phyloP scores from a whole-genome alignment of 2,113 vertebrate species.

The Callithrix jacchus region DNA sequence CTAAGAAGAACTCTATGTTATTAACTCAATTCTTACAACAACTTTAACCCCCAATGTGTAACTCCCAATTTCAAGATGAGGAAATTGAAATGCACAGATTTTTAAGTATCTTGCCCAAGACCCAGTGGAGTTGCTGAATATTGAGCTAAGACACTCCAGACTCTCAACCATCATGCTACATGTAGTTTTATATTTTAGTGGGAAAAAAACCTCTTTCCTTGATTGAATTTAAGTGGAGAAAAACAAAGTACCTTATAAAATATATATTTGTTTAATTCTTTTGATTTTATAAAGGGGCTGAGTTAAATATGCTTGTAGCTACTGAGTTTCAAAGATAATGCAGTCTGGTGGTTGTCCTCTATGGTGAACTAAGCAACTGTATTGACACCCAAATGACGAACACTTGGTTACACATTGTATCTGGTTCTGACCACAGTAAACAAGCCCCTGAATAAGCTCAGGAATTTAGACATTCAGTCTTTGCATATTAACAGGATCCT shows the following conservation, averaged over 20 bases:
- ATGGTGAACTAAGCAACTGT: not conserved
- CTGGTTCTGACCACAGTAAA: slow-evolving; percentile 22
- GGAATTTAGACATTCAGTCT: not conserved
- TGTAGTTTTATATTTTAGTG: not conserved
- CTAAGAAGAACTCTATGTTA: not conserved
- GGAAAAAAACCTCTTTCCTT: not conserved
- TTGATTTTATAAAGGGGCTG: not conserved
- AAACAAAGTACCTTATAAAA: not conserved
- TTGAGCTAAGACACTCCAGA: not conserved
- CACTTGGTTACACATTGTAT: not conserved
- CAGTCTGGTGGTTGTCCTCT: not conserved
- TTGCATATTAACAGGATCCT: not conserved
- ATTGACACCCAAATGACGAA: not conserved
- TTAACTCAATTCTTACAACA: not conserved
- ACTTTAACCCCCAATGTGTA: not conserved
- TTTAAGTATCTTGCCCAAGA: not conserved
- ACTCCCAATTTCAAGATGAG: not conserved
- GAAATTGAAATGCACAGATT: not conserved
- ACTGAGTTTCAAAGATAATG: slow-evolving; percentile 2
- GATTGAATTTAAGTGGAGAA: not conserved
- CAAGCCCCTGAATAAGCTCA: not conserved
- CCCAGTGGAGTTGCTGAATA: not conserved
- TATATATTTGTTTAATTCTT: not conserved
- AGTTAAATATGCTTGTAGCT: not conserved
- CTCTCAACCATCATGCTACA: not conserved